Evolutionary conservation across 1,140 invertebrate species (phyloP).

Genomic region (Augochlora pura): DNA sequence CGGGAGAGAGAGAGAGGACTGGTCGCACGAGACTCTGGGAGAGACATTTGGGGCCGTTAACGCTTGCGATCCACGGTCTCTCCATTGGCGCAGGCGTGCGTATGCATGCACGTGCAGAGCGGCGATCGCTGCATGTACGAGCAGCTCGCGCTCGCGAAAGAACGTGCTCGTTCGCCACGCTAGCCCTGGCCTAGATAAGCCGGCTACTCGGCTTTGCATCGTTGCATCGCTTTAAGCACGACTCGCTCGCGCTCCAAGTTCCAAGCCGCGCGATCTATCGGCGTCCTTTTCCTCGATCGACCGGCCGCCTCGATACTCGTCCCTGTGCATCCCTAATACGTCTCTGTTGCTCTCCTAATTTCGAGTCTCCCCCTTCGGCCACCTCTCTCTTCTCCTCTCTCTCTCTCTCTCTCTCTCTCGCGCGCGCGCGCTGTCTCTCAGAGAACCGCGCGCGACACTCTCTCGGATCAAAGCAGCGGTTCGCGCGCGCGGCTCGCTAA

Average conservation of each 20-base stretch:
- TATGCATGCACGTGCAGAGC: constrained; percentile 39
- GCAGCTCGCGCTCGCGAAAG: constrained; percentile 27
- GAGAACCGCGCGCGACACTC: not conserved
- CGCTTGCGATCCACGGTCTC: not conserved
- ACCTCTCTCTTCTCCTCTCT: too few relatives aligned
- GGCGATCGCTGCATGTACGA: constrained; percentile 6
- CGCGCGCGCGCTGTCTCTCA: not conserved
- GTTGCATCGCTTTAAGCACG: constrained; percentile 62
- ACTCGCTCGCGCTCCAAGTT: constrained; percentile 19
- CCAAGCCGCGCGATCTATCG: constrained; percentile 37
- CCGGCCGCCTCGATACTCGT: not conserved
- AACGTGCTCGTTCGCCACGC: constrained; percentile 62
- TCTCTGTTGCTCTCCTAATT: not conserved
- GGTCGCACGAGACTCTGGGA: constrained; percentile 10
- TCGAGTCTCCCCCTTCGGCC: not conserved
- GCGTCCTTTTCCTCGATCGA: constrained; percentile 19
- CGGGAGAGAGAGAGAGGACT: too few relatives aligned
- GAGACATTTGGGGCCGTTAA: constrained; percentile 14
- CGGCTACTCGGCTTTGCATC: constrained; percentile 44
- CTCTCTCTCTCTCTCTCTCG: not conserved
- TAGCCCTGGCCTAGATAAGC: constrained; percentile 77
- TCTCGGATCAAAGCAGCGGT: not conserved
- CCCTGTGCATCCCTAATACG: constrained; percentile 3
- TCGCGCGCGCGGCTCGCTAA: not conserved
- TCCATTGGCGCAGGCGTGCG: constrained; percentile 7